Base-by-base conservation (phyloP, 1,140 invertebrate genomes). In the Epicauta chinensis region DNA sequence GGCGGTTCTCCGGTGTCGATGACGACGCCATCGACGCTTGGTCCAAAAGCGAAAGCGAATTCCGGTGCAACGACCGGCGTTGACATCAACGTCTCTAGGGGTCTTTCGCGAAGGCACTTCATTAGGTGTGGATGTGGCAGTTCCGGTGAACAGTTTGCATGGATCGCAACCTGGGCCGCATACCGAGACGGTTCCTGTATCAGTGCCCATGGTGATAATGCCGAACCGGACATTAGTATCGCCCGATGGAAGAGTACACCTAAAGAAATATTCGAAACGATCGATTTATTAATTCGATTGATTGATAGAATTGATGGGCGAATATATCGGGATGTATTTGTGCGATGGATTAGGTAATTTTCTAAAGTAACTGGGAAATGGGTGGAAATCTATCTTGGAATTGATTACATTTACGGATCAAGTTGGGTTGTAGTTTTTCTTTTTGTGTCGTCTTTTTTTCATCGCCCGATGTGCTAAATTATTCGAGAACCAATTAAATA, bases 191-290 rank as follows among this genome's bases (percentile, higher is more conserved):
- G 91, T 60, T 93, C 88, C 58, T 87, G 82, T 41, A 93, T 88
- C 51, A 95, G 72, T 0, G 93, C 93, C 91, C 90, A 96, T 0
- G 90, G 91, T 57, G 90, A 91, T 29, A 97, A 77, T 0, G 93
- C 93, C 12, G 93, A 94, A 0, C 95, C 95, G 15, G 90, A 93
- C 89, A 97, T 93, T 16, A 98, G 77, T 47, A 98, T 85, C 4
- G 91, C 91, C 59, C 93, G 84, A 69, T 96, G 91, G 71, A 98
- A 97, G 31, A 97, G 78, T 15, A 88, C 75, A 65, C 87, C 89
- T 93, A 76, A 1, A 78, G 10, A 34, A 5, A 23, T 23, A 23
- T 23, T 23, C 23, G 7, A 72, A 23, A 5, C 7, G 23, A 23
- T 23, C 23, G 7, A 23, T 23, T 23, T 23, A 23, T 23, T 23